phyloP scores from a whole-genome alignment of 1,140 invertebrate species.

The Magallana angulata region DNA sequence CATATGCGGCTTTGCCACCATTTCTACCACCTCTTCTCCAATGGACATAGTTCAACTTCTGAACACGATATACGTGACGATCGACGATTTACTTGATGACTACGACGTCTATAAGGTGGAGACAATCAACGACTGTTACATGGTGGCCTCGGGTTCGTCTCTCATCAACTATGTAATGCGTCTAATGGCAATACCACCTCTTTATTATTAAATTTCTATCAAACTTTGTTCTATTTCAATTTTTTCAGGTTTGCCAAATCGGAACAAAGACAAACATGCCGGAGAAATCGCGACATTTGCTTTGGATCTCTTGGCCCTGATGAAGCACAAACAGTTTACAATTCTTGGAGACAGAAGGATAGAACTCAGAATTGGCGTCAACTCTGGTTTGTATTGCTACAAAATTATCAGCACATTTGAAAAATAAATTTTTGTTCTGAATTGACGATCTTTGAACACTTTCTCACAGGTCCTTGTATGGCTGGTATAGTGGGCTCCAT shows the following conservation, averaged over 20 bases:
- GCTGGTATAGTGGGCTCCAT: conserved; percentile 54
- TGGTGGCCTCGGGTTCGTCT: conserved; percentile 74
- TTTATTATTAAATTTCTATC: too few relatives aligned
- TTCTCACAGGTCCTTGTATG: conserved; percentile 32
- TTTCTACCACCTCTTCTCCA: conserved; percentile 91
- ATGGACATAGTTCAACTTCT: conserved; percentile 85
- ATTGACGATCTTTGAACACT: too few relatives aligned
- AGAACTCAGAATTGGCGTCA: conserved; percentile 67
- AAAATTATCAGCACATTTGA: background rate
- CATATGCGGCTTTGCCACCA: conserved; percentile 88
- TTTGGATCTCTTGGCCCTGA: conserved; percentile 60
- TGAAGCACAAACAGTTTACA: conserved; percentile 83
- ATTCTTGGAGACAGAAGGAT: conserved; percentile 82
- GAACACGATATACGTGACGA: conserved; percentile 71
- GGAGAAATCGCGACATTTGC: conserved; percentile 66
- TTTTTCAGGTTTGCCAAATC: conserved; percentile 86
- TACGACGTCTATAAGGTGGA: conserved; percentile 78
- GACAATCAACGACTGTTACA: conserved; percentile 77
- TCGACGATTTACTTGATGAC: conserved; percentile 71
- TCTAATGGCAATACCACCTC: too few relatives aligned
- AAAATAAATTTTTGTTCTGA: too few relatives aligned
- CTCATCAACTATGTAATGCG: background rate
- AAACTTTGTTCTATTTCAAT: background rate
- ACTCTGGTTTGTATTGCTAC: conserved; percentile 59
- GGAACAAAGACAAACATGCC: conserved; percentile 87